These are phyloP conservation scores for Polia nebulosa DNA, from an alignment of 2,888 invertebrate genomes.

Conservation along the genomic window DNA sequence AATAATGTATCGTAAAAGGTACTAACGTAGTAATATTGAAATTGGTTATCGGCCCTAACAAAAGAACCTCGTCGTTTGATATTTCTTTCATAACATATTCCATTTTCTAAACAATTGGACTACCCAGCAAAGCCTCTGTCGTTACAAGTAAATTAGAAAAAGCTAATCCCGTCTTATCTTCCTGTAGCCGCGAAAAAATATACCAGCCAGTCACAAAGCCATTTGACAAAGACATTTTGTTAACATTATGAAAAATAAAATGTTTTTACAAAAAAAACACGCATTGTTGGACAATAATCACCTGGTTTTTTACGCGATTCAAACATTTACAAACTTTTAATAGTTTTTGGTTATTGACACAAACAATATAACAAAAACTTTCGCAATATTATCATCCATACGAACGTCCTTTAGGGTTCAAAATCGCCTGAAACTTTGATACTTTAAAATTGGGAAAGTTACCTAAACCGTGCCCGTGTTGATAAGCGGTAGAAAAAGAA, in stretches of 20 bases:
- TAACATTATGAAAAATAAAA: slow-evolving; percentile 22
- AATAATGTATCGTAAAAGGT: too few species aligned
- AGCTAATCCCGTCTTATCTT: slow-evolving; percentile 41
- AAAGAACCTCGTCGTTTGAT: slow-evolving; percentile 3
- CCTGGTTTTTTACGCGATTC: neutral
- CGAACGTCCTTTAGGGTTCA: neutral
- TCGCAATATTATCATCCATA: neutral
- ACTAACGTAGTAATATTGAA: neutral
- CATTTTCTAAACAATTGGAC: slow-evolving; percentile 42
- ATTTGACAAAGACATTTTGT: slow-evolving; percentile 6
- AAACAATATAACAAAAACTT: neutral
- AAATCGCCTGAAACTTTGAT: slow-evolving; percentile 7
- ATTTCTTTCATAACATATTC: slow-evolving; percentile 37
- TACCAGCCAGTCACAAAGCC: slow-evolving; percentile 9
- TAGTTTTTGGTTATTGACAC: neutral
- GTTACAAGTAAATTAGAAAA: slow-evolving; percentile 54
- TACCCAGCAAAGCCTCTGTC: neutral
- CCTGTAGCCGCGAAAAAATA: slow-evolving; percentile 27
- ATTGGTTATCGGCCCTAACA: slow-evolving; percentile 1
- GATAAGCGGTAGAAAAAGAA: slow-evolving; percentile 16
- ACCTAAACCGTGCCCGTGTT: neutral
- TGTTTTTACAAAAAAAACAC: slow-evolving; percentile 6
- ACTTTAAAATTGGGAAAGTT: slow-evolving; percentile 40
- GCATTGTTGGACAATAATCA: neutral
- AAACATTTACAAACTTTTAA: neutral